Conservation (phyloP, 2,797 vertebrate genomes). For the Parauchenoglanis ngamensis region DNA sequence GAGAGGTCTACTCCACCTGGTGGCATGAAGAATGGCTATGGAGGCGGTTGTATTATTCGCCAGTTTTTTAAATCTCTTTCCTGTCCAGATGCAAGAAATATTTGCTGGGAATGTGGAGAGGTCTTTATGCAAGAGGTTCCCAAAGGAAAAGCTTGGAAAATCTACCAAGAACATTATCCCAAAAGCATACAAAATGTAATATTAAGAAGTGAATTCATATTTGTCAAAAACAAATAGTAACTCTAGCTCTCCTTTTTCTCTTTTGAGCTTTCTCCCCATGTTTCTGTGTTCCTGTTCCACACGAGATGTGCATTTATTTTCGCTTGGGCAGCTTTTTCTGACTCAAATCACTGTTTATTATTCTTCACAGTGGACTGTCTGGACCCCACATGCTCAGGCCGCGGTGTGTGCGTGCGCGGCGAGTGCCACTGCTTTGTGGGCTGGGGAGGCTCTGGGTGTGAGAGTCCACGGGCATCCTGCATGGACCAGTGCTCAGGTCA, state of each 20-base stretch:
- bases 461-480: conserved; percentile 90
- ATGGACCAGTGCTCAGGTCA: conserved; percentile 97
- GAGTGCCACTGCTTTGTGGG: conserved; percentile 96
- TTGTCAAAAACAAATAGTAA: conserved; percentile 13
- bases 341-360: conserved; percentile 42
- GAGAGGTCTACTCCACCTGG: conserved; percentile 57
- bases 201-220: neutral
- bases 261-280: neutral
- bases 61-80: conserved; percentile 57
- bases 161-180: conserved; percentile 9
- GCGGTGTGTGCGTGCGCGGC: conserved; percentile 92
- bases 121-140: neutral
- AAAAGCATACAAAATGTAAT: conserved; percentile 15
- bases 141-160: conserved; percentile 10
- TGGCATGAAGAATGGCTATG: conserved; percentile 53
- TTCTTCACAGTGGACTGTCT: conserved; percentile 90
- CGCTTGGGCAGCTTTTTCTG: conserved; percentile 35
- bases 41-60: conserved; percentile 61
- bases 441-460: conserved; percentile 94
- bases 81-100: conserved; percentile 45
- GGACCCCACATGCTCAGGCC: conserved; percentile 93
- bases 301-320: neutral
- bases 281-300: neutral
- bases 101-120: neutral
- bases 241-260: neutral